Evolutionary conservation across 1,140 invertebrate genomes (phyloP).

Genomic region (Charaxes varanes): DNA sequence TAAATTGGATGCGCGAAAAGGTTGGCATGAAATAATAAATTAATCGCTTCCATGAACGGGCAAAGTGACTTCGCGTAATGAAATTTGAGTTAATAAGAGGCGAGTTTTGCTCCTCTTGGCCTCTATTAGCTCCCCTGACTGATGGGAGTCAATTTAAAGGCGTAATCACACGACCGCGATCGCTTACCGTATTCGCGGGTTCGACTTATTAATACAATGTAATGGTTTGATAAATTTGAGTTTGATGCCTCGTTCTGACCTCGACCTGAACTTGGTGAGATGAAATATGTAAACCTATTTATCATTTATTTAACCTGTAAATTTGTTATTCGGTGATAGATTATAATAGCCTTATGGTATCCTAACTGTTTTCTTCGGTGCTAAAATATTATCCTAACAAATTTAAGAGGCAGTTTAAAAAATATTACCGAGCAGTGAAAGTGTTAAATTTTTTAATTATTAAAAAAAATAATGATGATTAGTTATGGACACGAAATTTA

Average conservation of each 20-base stretch:
- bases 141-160: constrained; percentile 18
- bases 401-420: too few relatives aligned
- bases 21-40: constrained; percentile 63
- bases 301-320: too few relatives aligned
- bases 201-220: constrained; percentile 3
- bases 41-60: constrained; percentile 62
- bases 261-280: background rate
- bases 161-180: constrained; percentile 13
- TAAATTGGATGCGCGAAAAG: constrained; percentile 70
- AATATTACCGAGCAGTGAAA: too few relatives aligned
- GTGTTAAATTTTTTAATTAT: too few relatives aligned
- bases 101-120: constrained; percentile 21
- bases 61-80: constrained; percentile 43
- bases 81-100: constrained; percentile 43
- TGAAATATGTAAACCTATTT: constrained; percentile 3
- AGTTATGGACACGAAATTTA: too few relatives aligned
- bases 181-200: constrained; percentile 10
- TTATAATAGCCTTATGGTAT: too few relatives aligned
- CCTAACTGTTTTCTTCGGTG: too few relatives aligned
- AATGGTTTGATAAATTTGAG: background rate
- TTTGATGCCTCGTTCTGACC: background rate
- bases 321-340: too few relatives aligned
- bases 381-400: too few relatives aligned
- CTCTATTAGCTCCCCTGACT: constrained; percentile 19
- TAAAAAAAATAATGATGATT: too few relatives aligned